Percentiles rank a stretch among this genome's conserved stretches.
These are phyloP conservation scores for Brachyptera putata DNA, from an alignment of 2,888 invertebrate species.

Conservation along the genomic window DNA sequence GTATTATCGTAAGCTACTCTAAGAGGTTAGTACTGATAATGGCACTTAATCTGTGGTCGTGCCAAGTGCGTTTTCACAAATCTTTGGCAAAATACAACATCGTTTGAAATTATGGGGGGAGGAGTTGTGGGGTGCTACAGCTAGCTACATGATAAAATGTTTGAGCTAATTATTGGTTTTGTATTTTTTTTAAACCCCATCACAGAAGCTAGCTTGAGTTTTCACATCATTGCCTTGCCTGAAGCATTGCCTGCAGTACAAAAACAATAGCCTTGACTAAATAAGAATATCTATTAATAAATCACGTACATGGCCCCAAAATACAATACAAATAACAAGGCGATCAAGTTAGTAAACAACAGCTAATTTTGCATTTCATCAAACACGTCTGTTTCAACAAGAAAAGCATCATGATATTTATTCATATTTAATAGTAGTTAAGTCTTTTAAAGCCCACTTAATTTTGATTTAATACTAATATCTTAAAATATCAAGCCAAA, in stretches of 20 bases:
- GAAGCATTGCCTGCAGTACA: neutral
- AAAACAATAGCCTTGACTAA: neutral
- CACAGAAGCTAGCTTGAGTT: constrained; percentile 44
- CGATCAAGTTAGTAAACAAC: constrained; percentile 10
- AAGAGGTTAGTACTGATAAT: constrained; percentile 29
- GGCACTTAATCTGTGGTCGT: constrained; percentile 27
- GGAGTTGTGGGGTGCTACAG: too few species aligned
- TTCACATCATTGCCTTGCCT: too few species aligned
- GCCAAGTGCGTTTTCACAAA: constrained; percentile 19
- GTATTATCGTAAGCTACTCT: too few species aligned
- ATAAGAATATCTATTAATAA: neutral
- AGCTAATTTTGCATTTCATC: constrained; percentile 23
- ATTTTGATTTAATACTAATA: constrained; percentile 1
- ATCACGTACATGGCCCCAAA: constrained; percentile 1
- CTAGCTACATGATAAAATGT: neutral
- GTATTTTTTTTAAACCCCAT: constrained; percentile 41
- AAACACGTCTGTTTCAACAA: constrained; percentile 27
- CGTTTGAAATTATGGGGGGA: neutral
- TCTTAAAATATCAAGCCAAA: neutral
- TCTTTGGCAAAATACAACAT: too few species aligned
- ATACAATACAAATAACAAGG: constrained; percentile 8
- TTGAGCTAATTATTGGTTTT: neutral
- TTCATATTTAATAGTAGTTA: neutral
- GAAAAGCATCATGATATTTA: constrained; percentile 26
- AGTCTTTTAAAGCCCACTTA: constrained; percentile 3